Evolutionary conservation across 2,888 invertebrate species (phyloP), one percentile per base, ranked within the genome.

Genomic region (Agrypnus murinus): DNA sequence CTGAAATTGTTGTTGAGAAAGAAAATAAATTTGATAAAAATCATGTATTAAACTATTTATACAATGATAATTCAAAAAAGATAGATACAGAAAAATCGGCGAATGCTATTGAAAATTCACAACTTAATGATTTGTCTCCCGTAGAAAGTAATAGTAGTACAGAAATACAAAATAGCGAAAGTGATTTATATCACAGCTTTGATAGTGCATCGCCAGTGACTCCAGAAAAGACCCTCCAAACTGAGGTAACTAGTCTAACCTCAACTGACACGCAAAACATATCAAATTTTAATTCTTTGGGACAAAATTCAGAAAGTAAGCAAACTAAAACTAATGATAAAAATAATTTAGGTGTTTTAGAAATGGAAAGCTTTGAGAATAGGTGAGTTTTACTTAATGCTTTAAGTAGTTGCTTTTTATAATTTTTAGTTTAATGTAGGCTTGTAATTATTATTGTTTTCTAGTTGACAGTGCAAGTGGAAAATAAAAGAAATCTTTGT

Each of bases 1-100:
- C 88, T 1, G 88, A 88, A 78, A 86, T 89, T 40, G 86, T 87
- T 15, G 84, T 88, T 1, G 88, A 89, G 78, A 87, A 86, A 71
- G 87, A 85, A 64, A 82, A 86, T 72, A 86, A 87, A 65, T 84
- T 84, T 40, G 82, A 86, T 38, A 86, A 86, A 71, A 86, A 86
- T 62, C 86, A 85, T 75, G 85, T 86, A 1, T 81, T 89, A 43
- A 88, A 87, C 62, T 87, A 86, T 71, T 85, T 89, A 63, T 88
- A 87, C 73, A 84, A 84, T 7, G 46, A 66, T 19, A 34, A 17
- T 7, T 17, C 55, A 12, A 65, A 57, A 57, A 25, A 25, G 19
- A 36, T 65, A 14, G 34, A 48, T 32, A 2, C 50, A 2, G 50
- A 50, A 36, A 15, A 36, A 12, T 25, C 43, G 6, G 34, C 32